Evolutionary conservation across 2,113 vertebrate genomes (phyloP).

Genomic region (Acrocephalus kingi): DNA sequence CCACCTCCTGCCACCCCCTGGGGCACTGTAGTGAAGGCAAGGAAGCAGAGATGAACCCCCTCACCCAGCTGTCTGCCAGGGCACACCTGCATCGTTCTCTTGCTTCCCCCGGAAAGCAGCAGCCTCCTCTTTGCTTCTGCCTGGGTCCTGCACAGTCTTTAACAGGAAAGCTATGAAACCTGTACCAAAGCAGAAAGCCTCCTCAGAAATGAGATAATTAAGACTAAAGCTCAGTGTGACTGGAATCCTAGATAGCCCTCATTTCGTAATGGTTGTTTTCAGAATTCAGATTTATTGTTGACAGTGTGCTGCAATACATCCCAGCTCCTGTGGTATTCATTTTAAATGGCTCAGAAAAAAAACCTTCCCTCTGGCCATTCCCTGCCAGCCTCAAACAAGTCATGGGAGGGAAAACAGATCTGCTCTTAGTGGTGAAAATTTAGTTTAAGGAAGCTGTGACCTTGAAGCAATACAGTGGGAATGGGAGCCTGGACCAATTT

Average conservation of each 20-base stretch:
- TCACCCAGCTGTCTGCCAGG: background rate
- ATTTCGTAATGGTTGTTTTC: background rate
- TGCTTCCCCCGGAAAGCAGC: background rate
- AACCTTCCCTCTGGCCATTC: background rate
- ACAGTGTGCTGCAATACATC: background rate
- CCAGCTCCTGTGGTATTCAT: background rate
- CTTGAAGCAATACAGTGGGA: background rate
- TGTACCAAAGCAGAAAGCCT: background rate
- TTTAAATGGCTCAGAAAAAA: background rate
- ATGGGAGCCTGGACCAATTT: background rate
- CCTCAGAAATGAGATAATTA: background rate
- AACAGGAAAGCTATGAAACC: background rate
- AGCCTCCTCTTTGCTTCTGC: background rate
- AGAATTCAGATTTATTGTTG: background rate
- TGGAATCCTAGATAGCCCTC: background rate
- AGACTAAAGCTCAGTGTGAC: background rate
- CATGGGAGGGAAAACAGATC: background rate
- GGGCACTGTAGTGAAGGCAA: background rate
- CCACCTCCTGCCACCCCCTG: background rate
- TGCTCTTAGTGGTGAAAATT: background rate
- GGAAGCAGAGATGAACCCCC: background rate
- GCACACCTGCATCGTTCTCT: accelerated
- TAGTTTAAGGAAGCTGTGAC: background rate
- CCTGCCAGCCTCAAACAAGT: background rate
- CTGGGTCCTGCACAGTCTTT: background rate